Evolutionary conservation across 92 coral and sea anemone genomes (phyloP), one percentile per base, ranked within the genome.

Genomic region (Phymanthus crucifer): DNA sequence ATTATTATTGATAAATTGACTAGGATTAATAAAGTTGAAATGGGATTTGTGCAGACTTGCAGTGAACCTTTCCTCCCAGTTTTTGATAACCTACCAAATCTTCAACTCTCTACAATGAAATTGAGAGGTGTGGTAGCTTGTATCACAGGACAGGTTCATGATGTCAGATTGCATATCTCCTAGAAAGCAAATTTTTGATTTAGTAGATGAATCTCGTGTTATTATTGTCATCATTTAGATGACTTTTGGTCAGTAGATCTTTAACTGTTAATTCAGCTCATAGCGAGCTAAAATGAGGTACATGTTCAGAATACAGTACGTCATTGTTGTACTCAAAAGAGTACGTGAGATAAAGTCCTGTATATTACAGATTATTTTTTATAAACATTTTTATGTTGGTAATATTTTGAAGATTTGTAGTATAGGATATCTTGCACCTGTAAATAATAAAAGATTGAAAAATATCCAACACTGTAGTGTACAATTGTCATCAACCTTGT

Each of bases 331-430:
- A 77, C 65, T 77, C 61, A 2, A 23, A 32, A 40, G 81, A 77
- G 72, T 77, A 77, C 81, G 72, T 61, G 23, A 77, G 3, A 77
- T 77, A 77, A 77, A 0, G 81, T 77, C 81, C 81, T 77, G 81
- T 77, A 77, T 6, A 77, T 77, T 77, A 77, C 81, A 77, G 81
- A 61, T 61, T 24, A 61, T 61, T 61, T 61, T 61, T 24, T 61
- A 61, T 61, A 4, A 61, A 61, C 68, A 61, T 61, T 61, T 61
- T 61, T 61, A 61, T 61, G 68, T 61, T 61, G 34, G 10, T 27
- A 9, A 29, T 61, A 2, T 23, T 61, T 29, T 29, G 0, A 4
- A 61, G 34, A 5, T 1, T 61, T 61, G 68, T 61, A 61, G 11
- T 61, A n/a, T 61, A 6, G 29, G 68, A 2, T 61, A 61, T 24